Percentiles rank a stretch among this genome's conserved stretches.
phyloP scores from a whole-genome alignment of 2,888 invertebrate genomes.

The Dolichomitus sp. region DNA sequence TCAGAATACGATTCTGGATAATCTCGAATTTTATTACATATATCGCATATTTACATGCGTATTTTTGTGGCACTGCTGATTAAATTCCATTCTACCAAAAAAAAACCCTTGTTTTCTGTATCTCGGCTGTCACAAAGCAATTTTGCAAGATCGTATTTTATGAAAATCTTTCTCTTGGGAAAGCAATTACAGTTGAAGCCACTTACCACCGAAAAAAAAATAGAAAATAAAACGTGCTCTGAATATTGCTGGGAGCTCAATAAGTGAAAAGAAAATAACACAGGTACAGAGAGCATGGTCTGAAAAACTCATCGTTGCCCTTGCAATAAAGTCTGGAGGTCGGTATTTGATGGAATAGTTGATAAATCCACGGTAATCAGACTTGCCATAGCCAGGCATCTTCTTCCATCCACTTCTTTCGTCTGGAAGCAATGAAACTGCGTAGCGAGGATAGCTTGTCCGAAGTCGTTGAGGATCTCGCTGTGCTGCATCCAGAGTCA shows the following conservation, averaged over 20 bases:
- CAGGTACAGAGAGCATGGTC: not conserved
- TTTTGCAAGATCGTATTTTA: not conserved
- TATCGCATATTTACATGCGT: too few relatives aligned
- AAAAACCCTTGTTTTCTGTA: not conserved
- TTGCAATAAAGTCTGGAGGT: not conserved
- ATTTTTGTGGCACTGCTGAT: too few relatives aligned
- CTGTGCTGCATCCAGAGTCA: conserved; percentile 24
- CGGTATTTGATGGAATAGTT: not conserved
- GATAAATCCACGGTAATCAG: not conserved
- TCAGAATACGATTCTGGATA: too few relatives aligned
- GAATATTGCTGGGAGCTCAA: not conserved
- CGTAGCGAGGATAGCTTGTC: not conserved
- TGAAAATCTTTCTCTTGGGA: not conserved
- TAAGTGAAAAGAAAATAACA: conserved; percentile 1
- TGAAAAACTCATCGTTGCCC: not conserved
- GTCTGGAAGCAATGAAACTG: not conserved
- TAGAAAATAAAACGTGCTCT: not conserved
- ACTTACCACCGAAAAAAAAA: not conserved
- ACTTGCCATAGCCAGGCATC: not conserved
- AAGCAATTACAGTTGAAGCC: not conserved
- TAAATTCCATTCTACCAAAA: too few relatives aligned
- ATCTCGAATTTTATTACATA: too few relatives aligned
- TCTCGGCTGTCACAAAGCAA: not conserved
- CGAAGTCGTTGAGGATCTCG: conserved; percentile 15
- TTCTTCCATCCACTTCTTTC: not conserved